Evolutionary conservation across 2,888 invertebrate genomes (phyloP).

Genomic region (Nipponacmea schrenckii): DNA sequence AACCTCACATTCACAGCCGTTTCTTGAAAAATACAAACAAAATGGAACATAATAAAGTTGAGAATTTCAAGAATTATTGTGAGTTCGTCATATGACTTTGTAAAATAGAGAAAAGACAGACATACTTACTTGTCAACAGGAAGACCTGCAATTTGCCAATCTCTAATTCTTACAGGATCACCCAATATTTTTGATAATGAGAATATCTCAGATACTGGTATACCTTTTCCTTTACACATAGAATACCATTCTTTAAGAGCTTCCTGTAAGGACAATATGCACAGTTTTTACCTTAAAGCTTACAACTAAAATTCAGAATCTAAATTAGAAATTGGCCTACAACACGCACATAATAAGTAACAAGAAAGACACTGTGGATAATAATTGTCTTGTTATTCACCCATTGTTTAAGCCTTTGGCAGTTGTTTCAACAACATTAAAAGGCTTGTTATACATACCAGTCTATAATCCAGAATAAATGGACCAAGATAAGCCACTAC

Average conservation of each 20-base stretch:
- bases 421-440: too few species aligned
- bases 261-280: conserved; percentile 42
- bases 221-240: conserved; percentile 59
- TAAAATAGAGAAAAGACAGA: too few species aligned
- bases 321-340: too few species aligned
- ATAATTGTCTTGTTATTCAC: too few species aligned
- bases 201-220: conserved; percentile 63
- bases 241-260: conserved; percentile 63
- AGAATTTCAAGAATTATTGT: too few species aligned
- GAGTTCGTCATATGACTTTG: too few species aligned
- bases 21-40: not conserved
- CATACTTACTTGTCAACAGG: conserved; percentile 64
- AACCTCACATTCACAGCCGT: too few species aligned
- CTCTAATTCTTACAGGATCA: conserved; percentile 66
- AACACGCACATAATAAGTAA: too few species aligned
- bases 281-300: too few species aligned
- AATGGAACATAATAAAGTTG: not conserved
- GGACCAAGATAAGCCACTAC: conserved; percentile 67
- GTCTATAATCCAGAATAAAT: conserved; percentile 64
- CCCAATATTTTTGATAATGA: conserved; percentile 63
- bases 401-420: too few species aligned
- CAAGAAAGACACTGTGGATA: too few species aligned
- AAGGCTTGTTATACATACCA: conserved; percentile 46
- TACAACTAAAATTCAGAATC: too few species aligned
- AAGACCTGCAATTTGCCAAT: conserved; percentile 67